A percentile compares a stretch with the other conserved stretches of the same genome.
Conservation (phyloP, 2,797 vertebrate species). For the Babyrousa celebensis region DNA sequence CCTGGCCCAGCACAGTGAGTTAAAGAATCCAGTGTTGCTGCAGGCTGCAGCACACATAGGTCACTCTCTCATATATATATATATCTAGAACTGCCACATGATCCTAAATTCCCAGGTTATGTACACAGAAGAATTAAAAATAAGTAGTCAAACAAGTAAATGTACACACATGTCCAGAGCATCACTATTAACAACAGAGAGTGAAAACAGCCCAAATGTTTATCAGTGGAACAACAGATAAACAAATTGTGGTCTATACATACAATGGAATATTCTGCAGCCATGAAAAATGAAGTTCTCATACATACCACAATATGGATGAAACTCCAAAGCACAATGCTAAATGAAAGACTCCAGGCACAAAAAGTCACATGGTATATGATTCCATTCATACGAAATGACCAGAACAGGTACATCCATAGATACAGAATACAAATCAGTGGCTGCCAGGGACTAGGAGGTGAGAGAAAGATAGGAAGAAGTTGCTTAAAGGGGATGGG, state of each 20-base stretch:
- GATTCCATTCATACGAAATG: background rate
- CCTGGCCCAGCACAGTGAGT: no score
- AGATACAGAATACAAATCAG: background rate
- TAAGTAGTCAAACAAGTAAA: constrained; percentile 15
- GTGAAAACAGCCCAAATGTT: background rate
- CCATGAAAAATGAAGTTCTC: background rate
- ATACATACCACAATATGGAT: background rate
- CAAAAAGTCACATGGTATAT: background rate
- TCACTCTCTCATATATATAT: background rate
- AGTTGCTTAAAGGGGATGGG: background rate
- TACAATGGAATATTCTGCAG: background rate
- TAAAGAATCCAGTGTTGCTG: no score
- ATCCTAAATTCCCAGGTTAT: background rate
- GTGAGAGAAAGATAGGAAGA: background rate
- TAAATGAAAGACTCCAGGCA: background rate
- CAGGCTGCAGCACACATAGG: no score
- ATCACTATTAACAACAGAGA: background rate
- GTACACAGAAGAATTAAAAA: background rate
- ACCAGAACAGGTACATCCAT: background rate
- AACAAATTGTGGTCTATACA: background rate
- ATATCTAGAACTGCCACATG: background rate
- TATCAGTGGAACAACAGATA: background rate
- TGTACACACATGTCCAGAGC: background rate
- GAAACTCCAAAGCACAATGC: background rate
- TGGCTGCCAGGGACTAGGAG: background rate